Base-by-base conservation (phyloP, 2,888 invertebrate species). In the Onchidella celtica region DNA sequence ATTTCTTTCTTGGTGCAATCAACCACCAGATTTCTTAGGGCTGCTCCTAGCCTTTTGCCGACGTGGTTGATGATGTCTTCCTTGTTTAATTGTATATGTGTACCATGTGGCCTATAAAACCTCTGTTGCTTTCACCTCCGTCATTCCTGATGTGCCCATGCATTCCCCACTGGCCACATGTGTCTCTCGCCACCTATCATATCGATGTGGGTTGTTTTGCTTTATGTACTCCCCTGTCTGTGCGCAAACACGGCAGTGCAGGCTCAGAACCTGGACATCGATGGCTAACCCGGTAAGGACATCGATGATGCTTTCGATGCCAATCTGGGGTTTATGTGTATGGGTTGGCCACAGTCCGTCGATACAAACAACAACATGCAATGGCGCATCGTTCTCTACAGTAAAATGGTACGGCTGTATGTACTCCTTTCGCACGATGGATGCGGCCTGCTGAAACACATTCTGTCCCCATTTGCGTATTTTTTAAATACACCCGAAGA, bases 271-370 rank as follows among this genome's bases (percentile, higher is more conserved):
- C 34, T 75, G 63, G 11, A 21, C 40, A 29, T 75, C 75, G 14
- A 75, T 24, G 14, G 38, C 66, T 11, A 77, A n/a, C 6, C 69
- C 75, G n/a, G 73, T 79, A 55, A 72, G 65, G 11, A 73, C 40
- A 32, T 79, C 73, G 2, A 73, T 61, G 17, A 79, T 73, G 66
- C 79, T 63, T 57, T 38, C 79, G 17, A 79, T 32, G 9, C 79
- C 72, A n/a, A 73, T 73, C 14, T 61, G 73, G 3, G 79, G 65
- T 1, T 32, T 65, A 65, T 79, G 79, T 21, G 34, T 63, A 40
- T 61, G n/a, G 11, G 75, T 75, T 40, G 65, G 63, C 75, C 75
- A 75, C 1, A 61, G 59, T 3, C 74, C 74, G 27, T 59, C 74
- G 36, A 59, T 59, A 24, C 32, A 59, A 2, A 75, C 75, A 24